phyloP scores from a whole-genome alignment of 2,888 invertebrate genomes.

The Mesorhabditis sp. region DNA sequence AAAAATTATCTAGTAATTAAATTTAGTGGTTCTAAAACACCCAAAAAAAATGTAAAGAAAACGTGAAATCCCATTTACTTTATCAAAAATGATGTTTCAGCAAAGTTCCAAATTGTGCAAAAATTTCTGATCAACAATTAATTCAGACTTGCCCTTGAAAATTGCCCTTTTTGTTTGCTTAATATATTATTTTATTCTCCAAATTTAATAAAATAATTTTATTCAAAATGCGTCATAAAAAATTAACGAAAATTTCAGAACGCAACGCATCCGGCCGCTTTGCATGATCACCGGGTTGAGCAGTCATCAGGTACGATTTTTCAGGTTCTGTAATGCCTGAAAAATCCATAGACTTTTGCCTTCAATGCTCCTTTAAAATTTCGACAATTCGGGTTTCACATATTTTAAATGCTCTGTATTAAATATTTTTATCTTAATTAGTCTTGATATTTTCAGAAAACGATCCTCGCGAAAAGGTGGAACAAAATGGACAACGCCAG shows the following conservation, averaged over 20 bases:
- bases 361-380: not conserved
- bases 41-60: too few relatives aligned
- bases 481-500: constrained; percentile 1
- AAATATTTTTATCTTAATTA: not conserved
- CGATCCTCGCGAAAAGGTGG: not conserved
- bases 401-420: not conserved
- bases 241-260: not conserved
- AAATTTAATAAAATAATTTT: not conserved
- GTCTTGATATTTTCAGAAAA: not conserved
- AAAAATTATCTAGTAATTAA: too few relatives aligned
- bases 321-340: too few relatives aligned
- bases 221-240: not conserved
- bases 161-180: too few relatives aligned
- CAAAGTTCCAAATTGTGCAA: too few relatives aligned
- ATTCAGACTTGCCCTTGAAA: too few relatives aligned
- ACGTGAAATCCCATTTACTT: too few relatives aligned
- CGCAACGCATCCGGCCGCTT: constrained; percentile 1
- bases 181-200: too few relatives aligned
- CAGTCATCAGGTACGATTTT: not conserved
- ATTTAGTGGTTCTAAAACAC: too few relatives aligned
- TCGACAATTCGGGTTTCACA: not conserved
- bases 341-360: too few relatives aligned
- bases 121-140: too few relatives aligned
- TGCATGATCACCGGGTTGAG: constrained; percentile 4
- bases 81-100: too few relatives aligned